phyloP scores from a whole-genome alignment of 2,888 invertebrate genomes.

The Drosophila parthenogenetica region DNA sequence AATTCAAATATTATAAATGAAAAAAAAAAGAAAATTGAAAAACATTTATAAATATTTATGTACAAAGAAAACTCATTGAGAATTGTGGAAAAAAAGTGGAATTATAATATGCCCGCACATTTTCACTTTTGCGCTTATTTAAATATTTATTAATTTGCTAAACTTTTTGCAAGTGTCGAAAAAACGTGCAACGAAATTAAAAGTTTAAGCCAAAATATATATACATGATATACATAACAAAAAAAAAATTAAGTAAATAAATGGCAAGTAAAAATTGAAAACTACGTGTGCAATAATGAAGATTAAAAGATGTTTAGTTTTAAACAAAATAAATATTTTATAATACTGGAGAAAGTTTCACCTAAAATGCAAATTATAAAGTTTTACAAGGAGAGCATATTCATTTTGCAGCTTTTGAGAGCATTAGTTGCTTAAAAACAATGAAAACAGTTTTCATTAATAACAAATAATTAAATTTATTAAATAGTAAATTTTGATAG shows the following conservation, averaged over 20 bases:
- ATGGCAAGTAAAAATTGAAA: neutral
- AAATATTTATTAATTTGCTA: conserved; percentile 60
- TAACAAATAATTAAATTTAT: no score
- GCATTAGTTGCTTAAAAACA: no score
- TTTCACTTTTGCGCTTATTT: conserved; percentile 29
- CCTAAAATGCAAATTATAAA: no score
- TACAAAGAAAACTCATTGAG: conserved; percentile 44
- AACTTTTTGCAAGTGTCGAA: conserved; percentile 24
- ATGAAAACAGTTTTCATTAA: no score
- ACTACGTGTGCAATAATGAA: neutral
- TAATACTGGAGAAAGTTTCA: no score
- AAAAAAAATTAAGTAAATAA: neutral
- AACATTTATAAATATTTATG: neutral
- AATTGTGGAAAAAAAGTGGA: conserved; percentile 35
- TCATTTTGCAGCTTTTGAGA: no score
- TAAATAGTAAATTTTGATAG: no score
- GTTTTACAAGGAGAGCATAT: no score
- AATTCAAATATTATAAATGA: conserved; percentile 6
- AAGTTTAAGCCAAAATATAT: conserved; percentile 24
- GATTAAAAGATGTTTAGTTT: neutral
- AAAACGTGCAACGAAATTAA: conserved; percentile 44
- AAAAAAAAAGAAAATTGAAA: conserved; percentile 1
- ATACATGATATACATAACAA: neutral
- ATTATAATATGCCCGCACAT: conserved; percentile 37
- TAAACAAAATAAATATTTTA: no score